A percentile compares a stretch with the other conserved stretches of the same genome.
These are phyloP conservation scores for Pseudochirops corinnae DNA, from an alignment of 2,797 vertebrate genomes.

Conservation along the genomic window DNA sequence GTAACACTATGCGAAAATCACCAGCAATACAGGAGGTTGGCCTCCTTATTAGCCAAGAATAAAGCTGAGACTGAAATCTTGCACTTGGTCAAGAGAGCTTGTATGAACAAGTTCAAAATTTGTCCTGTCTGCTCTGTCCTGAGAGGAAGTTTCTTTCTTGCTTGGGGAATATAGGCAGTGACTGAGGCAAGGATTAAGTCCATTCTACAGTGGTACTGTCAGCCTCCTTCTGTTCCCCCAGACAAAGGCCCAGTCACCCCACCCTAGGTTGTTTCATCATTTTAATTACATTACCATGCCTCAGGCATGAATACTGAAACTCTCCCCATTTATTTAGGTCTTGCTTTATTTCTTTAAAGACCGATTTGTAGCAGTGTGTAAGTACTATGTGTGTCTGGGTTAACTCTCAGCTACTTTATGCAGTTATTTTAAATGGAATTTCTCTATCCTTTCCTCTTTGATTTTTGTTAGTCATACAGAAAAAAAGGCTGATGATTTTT, in stretches of 20 bases:
- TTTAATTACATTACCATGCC: not conserved
- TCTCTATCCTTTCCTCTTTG: not conserved
- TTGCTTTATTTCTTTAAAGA: not conserved
- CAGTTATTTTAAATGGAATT: not conserved
- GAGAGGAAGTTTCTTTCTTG: not conserved
- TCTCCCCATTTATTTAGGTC: not conserved
- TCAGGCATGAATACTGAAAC: not conserved
- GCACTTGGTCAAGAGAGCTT: no score
- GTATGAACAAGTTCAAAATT: not conserved
- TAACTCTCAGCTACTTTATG: not conserved
- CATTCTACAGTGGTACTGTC: not conserved
- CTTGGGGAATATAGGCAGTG: not conserved
- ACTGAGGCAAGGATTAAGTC: not conserved
- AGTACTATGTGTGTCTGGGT: not conserved
- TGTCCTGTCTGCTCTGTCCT: not conserved
- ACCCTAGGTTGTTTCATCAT: not conserved
- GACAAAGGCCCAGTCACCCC: not conserved
- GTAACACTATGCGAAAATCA: not conserved
- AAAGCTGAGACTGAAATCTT: not conserved
- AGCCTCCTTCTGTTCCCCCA: not conserved
- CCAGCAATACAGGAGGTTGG: not conserved
- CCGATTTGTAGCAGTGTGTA: not conserved
- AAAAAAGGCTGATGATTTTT: not conserved
- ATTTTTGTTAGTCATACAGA: not conserved
- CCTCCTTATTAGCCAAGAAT: not conserved